Base-by-base conservation (phyloP, 2,888 invertebrate genomes). In the Erebia palarica region DNA sequence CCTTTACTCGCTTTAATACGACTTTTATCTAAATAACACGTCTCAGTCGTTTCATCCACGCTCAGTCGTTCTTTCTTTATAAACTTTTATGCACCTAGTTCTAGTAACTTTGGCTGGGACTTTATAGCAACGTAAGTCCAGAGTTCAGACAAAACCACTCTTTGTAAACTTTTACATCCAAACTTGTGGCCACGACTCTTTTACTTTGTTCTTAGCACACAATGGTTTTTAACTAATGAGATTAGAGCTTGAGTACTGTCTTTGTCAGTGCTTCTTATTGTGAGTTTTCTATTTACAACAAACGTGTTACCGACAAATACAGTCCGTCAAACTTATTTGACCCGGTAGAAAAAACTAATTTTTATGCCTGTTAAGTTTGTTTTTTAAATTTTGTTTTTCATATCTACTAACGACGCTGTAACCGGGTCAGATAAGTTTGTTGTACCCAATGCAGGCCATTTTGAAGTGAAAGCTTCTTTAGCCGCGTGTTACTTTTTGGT, bases 141-240 rank as follows among this genome's bases (percentile, higher is more conserved):
- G 66, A 66, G 66, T 42, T 66, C 57, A 66, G 47, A 66, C 57
- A 66, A 66, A 66, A 66, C 66, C 66, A 9, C 57, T 57, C 66
- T 57, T 66, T 66, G 44, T 55, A 21, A 57, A 66, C 66, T 66
- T 66, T 57, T 66, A 66, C 57, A 66, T 66, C n/a, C 66, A 55
- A 66, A 66, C 44, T 57, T 57, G 57, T 66, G 44, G 14, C 66
- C 14, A 42, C 21, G 42, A 16, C 44, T 61, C 11, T 16, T 11
- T 49, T 49, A 63, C 21, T 21, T 63, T 63, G 18, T 47, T 63
- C 47, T 16, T 63, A 49, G 63, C 47, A 47, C 49, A 49, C 49
- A 21, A 44, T 42, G 47, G 8, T 63, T 60, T 60, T 60, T 42
- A 10, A 42, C 10, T 10, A 13, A 14, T 2, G 5, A 21, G 9